Evolutionary conservation across 1,140 invertebrate genomes (phyloP).

Genomic region (Reticulitermes speratus): DNA sequence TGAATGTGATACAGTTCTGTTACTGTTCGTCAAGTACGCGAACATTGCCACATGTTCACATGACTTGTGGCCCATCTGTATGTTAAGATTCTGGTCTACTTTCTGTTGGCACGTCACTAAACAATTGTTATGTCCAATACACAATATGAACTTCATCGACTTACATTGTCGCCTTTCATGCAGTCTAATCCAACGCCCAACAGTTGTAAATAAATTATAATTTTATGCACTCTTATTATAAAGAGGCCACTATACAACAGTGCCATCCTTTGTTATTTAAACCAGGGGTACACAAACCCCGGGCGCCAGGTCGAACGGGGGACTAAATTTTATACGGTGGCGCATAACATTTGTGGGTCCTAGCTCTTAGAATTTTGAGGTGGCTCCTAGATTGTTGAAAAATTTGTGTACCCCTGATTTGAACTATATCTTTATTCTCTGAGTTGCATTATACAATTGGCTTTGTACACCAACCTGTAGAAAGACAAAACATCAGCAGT

Average conservation of each 20-base stretch:
- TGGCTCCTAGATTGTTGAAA: no score
- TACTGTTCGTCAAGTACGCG: no score
- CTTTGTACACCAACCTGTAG: neutral
- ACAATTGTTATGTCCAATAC: neutral
- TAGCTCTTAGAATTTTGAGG: no score
- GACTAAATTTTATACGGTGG: no score
- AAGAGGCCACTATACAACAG: neutral
- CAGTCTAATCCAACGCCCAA: neutral
- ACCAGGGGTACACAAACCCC: no score
- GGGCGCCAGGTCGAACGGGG: no score
- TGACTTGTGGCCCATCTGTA: no score
- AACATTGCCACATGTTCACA: no score
- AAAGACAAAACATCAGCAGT: constrained; percentile 14
- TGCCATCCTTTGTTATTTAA: neutral
- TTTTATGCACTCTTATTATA: neutral
- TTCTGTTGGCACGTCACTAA: neutral
- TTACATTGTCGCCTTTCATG: neutral
- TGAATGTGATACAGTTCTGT: no score
- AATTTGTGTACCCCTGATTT: no score
- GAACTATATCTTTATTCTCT: neutral
- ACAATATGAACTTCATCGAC: neutral
- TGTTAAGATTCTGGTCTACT: no score
- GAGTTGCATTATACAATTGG: neutral
- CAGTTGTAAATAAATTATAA: neutral
- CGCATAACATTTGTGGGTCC: no score